Evolutionary conservation across 2,888 invertebrate genomes (phyloP), one percentile per base, ranked within the genome.

Genomic region (Homarus gammarus): DNA sequence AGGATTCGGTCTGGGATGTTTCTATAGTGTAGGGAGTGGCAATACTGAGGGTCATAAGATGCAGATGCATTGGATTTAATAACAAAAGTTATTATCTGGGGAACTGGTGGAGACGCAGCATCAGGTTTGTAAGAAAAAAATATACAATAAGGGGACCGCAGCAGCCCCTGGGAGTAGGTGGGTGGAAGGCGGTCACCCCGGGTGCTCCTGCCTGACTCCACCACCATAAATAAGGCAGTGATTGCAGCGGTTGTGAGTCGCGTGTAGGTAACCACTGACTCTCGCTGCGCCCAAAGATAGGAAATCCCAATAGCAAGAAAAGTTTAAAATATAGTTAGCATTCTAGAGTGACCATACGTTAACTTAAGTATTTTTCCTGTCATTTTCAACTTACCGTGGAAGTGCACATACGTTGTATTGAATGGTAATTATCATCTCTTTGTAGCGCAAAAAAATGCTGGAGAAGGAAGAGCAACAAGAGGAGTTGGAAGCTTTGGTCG

Each of bases 401-500:
- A 15, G 31, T 36, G 51, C 78, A 56, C 22, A 18, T 18, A 18
- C 56, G 5, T 56, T 56, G 22, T 22, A 18, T 5, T 18, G 18
- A 56, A 1, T 56, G 10, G 78, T 78, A 56, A 33, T 78, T 56
- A 78, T 73, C 15, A 36, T 33, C 15, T 49, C 49, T 51, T 51
- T 78, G 78, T 49, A 49, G 49, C 18, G 31, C 31, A 31, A 51
- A 31, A 40, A 78, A 56, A 56, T 78, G 78, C 78, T 78, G 78
- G 78, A 78, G 78, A 51, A 78, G 78, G 56, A 18, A 8, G n/a
- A 78, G 51, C 33, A 78, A 56, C 49, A 51, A 31, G 78, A 33
- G 40, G 49, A 31, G 78, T 51, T 78, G 78, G 78, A 78, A 78
- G 49, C 51, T 78, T 5, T 31, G 49, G 78, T 78, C 33, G 31